Base-by-base conservation (phyloP, 2,888 invertebrate species). In the Seira sanloemensis region DNA sequence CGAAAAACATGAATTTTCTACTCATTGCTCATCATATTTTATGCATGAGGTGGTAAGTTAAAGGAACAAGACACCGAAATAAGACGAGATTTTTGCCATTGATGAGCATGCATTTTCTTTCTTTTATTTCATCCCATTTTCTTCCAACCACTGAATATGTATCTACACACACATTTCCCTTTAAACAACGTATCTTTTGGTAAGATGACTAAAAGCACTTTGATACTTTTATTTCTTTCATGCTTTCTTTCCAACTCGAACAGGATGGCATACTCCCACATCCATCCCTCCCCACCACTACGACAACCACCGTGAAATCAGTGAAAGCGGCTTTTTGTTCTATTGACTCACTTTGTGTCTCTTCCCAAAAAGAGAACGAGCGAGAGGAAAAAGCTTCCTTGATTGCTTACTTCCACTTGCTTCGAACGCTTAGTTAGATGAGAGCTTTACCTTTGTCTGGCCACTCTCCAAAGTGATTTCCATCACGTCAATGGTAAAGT, bases 401-500 rank as follows among this genome's bases (percentile, higher is more conserved):
- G 62, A 62, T 62, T 62, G 62, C 62, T 62, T 62, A 62, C 62
- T 58, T 58, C 18, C 2, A 58, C n/a, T 58, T 37, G 5, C 58
- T 58, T 58, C 2, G 58, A n/a, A 58, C n/a, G n/a, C n/a, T n/a
- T n/a, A 58, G n/a, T 58, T 58, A 18, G 58, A 58, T n/a, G 26
- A 58, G 16, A 16, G 62, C 62, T 62, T 62, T 80, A 89, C 89
- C 88, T 89, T 89, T 19, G 84, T 86, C 78, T 86, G 87, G 71
- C 85, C 84, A 73, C 85, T 86, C 65, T 73, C 86, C 82, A 97
- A 95, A 12, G 97, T 97, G 96, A 97, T 97, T 92, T 97, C 96
- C 68, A 98, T 96, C 85, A 97, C 95, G 91, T 97, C 96, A 87
- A 97, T 92, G 0, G 96, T 96, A 91, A 97, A 97, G 92, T 97